Evolutionary conservation across 2,797 vertebrate species (phyloP).

Genomic region (Gallinago solitaria): DNA sequence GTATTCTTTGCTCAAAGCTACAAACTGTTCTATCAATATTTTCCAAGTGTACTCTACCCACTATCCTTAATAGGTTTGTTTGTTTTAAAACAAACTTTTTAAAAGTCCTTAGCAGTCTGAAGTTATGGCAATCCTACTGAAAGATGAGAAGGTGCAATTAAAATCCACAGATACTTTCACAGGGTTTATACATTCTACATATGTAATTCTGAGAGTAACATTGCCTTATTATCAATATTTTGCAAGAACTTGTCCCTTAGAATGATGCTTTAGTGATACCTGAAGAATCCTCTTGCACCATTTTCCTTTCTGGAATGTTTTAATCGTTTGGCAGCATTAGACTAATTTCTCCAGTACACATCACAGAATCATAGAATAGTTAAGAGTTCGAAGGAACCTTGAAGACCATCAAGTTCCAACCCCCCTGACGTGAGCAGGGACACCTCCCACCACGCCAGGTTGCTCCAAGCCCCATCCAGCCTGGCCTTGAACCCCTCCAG

Average conservation of each 20-base stretch:
- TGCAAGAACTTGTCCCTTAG: not conserved
- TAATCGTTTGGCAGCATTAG: not conserved
- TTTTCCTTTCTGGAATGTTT: not conserved
- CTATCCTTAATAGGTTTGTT: not conserved
- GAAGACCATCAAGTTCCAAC: too few relatives aligned
- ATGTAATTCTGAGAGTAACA: not conserved
- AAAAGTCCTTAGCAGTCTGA: not conserved
- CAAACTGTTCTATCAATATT: not conserved
- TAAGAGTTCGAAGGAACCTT: too few relatives aligned
- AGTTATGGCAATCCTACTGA: not conserved
- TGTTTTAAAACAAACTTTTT: not conserved
- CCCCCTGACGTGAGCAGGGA: too few relatives aligned
- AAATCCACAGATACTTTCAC: not conserved
- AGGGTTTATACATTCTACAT: not conserved
- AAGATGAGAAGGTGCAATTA: not conserved
- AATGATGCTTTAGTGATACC: not conserved
- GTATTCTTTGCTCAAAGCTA: not conserved
- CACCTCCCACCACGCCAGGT: too few relatives aligned
- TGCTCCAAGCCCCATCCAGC: too few relatives aligned
- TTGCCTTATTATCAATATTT: not conserved
- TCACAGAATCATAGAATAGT: too few relatives aligned
- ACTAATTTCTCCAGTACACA: not conserved
- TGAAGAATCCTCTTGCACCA: not conserved
- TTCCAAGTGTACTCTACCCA: not conserved
- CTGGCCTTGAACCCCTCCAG: too few relatives aligned